A percentile compares a stretch with the other conserved stretches of the same genome.
Conservation (phyloP, 2,113 vertebrate genomes). For the Stictonetta naevosa region DNA sequence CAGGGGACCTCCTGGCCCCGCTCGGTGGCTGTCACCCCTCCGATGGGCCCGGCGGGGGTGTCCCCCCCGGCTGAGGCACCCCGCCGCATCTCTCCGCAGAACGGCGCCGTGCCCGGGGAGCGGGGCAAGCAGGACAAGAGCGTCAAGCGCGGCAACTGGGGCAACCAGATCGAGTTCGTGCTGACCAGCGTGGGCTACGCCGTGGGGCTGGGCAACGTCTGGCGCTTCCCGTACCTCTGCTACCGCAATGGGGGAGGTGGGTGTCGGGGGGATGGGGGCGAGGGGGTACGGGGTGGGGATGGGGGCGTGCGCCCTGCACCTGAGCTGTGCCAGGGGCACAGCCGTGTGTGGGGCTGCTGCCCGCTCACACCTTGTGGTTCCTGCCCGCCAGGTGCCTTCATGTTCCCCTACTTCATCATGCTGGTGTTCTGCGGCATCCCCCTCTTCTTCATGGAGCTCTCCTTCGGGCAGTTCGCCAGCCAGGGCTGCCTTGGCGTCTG, state of each 20-base stretch:
- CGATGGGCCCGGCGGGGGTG: neutral
- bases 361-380: neutral
- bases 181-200: slow-evolving; percentile 98
- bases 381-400: slow-evolving; percentile 89
- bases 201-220: slow-evolving; percentile 97
- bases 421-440: slow-evolving; percentile 97
- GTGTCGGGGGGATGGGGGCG: neutral
- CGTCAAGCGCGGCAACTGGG: slow-evolving; percentile 95
- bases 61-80: neutral
- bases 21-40: neutral
- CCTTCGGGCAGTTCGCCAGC: slow-evolving; percentile 97
- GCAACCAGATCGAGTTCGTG: slow-evolving; percentile 98
- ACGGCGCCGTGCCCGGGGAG: slow-evolving; percentile 96
- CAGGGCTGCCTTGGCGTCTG: slow-evolving; percentile 96
- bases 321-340: accelerated
- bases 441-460: slow-evolving; percentile 98
- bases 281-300: neutral
- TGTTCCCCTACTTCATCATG: slow-evolving; percentile 99
- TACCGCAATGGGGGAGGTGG: slow-evolving; percentile 98
- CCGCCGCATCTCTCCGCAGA: slow-evolving; percentile 79
- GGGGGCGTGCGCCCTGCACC: no score
- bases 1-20: neutral
- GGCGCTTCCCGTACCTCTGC: slow-evolving; percentile 99
- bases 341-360: accelerated
- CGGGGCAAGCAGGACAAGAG: slow-evolving; percentile 91